Conservation (phyloP, 1,140 invertebrate genomes). For the Neuroterus valhalla region DNA sequence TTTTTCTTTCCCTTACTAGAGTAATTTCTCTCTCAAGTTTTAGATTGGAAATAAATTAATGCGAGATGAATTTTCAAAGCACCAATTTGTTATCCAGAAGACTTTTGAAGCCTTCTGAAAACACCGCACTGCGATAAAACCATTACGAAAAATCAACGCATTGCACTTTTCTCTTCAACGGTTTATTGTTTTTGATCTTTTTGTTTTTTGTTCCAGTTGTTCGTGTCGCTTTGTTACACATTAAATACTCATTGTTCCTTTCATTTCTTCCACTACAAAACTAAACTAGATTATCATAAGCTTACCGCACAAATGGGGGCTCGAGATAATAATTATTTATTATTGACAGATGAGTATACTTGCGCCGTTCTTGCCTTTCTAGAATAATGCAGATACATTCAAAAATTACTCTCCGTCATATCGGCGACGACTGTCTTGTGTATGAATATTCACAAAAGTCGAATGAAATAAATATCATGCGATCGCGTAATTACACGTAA, state of each 20-base stretch:
- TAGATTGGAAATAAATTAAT: slow-evolving; percentile 31
- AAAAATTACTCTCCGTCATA: not conserved
- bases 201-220: slow-evolving; percentile 39
- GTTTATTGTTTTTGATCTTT: slow-evolving; percentile 42
- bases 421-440: not conserved
- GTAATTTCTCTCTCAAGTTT: slow-evolving; percentile 5
- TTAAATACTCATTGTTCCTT: slow-evolving; percentile 53
- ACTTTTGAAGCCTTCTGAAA: slow-evolving; percentile 14
- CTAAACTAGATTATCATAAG: slow-evolving; percentile 65
- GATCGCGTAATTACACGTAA: slow-evolving; percentile 36
- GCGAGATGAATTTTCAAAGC: slow-evolving; percentile 24
- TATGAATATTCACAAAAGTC: slow-evolving; percentile 35
- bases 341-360: slow-evolving; percentile 44
- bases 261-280: slow-evolving; percentile 54
- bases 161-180: slow-evolving; percentile 51
- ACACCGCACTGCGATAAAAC: slow-evolving; percentile 19
- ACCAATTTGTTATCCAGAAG: slow-evolving; percentile 31
- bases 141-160: slow-evolving; percentile 47
- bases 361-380: slow-evolving; percentile 49
- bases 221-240: slow-evolving; percentile 46
- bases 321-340: slow-evolving; percentile 38
- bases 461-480: slow-evolving; percentile 52
- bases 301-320: slow-evolving; percentile 55
- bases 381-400: slow-evolving; percentile 25
- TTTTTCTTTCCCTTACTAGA: slow-evolving; percentile 9